These are phyloP conservation scores for Athetis lepigone DNA, from an alignment of 2,888 invertebrate species.

Conservation along the genomic window DNA sequence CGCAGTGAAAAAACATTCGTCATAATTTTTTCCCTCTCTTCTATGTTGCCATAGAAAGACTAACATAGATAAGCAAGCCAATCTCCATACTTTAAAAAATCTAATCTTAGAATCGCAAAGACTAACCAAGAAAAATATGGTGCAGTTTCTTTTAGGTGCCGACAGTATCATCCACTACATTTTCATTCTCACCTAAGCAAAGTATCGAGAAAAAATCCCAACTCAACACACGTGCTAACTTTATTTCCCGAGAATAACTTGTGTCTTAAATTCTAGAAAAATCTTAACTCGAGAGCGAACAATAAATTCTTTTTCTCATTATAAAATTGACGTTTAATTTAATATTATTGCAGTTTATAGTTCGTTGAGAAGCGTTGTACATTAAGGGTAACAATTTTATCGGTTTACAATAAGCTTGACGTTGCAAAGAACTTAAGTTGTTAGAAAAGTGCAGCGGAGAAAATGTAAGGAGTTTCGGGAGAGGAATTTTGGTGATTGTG, in stretches of 20 bases:
- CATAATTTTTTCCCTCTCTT: too few relatives aligned
- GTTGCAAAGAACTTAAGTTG: conserved; percentile 61
- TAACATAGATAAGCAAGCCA: neutral
- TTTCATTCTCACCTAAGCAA: conserved; percentile 47
- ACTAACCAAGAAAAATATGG: conserved; percentile 31
- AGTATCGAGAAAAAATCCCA: conserved; percentile 42
- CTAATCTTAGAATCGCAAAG: conserved; percentile 14
- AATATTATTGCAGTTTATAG: conserved; percentile 63
- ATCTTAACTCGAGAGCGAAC: conserved; percentile 52
- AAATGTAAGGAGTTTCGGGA: conserved; percentile 12
- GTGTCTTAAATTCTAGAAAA: conserved; percentile 48
- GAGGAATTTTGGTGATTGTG: neutral
- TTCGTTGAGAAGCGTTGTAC: conserved; percentile 49
- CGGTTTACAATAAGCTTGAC: conserved; percentile 67
- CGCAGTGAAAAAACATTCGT: too few relatives aligned
- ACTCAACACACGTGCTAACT: conserved; percentile 48
- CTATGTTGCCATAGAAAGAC: too few relatives aligned
- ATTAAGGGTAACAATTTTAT: conserved; percentile 60
- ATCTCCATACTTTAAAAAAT: conserved; percentile 1
- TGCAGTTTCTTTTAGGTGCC: conserved; percentile 18
- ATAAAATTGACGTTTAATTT: conserved; percentile 65
- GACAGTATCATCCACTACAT: conserved; percentile 36
- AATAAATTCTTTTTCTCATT: conserved; percentile 63
- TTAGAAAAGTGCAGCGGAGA: conserved; percentile 35
- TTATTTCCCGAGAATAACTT: conserved; percentile 50